Evolutionary conservation across 2,113 vertebrate genomes (phyloP).

Genomic region (Cromileptes altivelis): DNA sequence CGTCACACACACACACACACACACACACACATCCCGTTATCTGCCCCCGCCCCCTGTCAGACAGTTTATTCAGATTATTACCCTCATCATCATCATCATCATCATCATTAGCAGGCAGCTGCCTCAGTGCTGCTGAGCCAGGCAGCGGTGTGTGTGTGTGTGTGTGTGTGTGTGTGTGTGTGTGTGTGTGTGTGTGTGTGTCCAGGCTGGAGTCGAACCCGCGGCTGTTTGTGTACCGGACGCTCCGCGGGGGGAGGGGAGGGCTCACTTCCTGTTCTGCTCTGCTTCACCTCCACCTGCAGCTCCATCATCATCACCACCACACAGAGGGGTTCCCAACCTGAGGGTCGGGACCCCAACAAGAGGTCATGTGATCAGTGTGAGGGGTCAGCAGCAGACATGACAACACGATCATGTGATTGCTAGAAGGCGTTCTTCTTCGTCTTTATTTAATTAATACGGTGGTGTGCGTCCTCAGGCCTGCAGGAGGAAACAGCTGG

Average conservation of each 20-base stretch:
- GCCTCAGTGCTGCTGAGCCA: constrained; percentile 51
- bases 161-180: neutral
- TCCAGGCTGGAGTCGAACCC: too few relatives aligned
- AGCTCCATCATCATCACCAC: constrained; percentile 6
- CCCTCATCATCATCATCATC: too few relatives aligned
- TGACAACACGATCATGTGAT: too few relatives aligned
- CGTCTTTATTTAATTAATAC: too few relatives aligned
- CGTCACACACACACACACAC: neutral
- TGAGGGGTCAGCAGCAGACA: neutral
- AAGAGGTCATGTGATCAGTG: neutral
- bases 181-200: neutral
- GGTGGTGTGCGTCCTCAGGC: too few relatives aligned
- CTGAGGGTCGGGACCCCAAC: neutral
- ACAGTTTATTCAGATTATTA: neutral
- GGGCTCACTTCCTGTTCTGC: too few relatives aligned
- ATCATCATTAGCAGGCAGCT: constrained; percentile 10
- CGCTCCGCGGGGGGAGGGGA: too few relatives aligned
- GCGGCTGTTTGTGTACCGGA: neutral
- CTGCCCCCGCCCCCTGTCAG: neutral
- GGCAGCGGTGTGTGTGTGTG: constrained; percentile 2
- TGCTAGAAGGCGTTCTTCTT: too few relatives aligned
- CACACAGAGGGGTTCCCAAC: neutral
- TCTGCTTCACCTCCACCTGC: constrained; percentile 37
- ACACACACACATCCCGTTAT: neutral
- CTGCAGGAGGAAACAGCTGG: too few relatives aligned